A percentile compares a stretch with the other conserved stretches of the same genome.
phyloP scores from a whole-genome alignment of 2,113 vertebrate species.

The Xenopus tropicalis region DNA sequence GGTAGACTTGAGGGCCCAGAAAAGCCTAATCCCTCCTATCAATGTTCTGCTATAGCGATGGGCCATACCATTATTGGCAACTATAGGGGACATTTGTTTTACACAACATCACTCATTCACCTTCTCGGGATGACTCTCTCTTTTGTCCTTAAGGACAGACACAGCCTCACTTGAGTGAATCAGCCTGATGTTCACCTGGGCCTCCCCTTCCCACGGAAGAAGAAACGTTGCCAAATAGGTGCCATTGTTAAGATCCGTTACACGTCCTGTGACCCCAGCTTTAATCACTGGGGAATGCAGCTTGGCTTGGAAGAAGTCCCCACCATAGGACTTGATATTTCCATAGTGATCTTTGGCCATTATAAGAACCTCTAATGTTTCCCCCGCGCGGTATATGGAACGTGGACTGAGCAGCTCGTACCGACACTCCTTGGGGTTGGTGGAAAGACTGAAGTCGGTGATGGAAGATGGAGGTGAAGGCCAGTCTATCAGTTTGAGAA shows the following conservation, averaged over 20 bases:
- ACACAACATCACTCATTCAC: too few relatives aligned
- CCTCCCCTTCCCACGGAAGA: slow-evolving; percentile 47
- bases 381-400: slow-evolving; percentile 33
- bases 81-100: too few relatives aligned
- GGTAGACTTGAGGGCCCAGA: too few relatives aligned
- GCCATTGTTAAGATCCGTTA: slow-evolving; percentile 48
- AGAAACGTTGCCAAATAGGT: slow-evolving; percentile 44
- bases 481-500: slow-evolving; percentile 11
- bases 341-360: slow-evolving; percentile 39
- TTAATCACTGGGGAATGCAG: slow-evolving; percentile 41
- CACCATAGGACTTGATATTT: slow-evolving; percentile 47
- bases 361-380: slow-evolving; percentile 34
- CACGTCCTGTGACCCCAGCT: slow-evolving; percentile 48
- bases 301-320: slow-evolving; percentile 53
- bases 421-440: slow-evolving; percentile 2
- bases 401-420: neutral
- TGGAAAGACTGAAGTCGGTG: slow-evolving; percentile 10
- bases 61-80: too few relatives aligned
- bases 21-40: too few relatives aligned
- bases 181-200: slow-evolving; percentile 45
- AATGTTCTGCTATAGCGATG: too few relatives aligned
- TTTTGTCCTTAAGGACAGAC: slow-evolving; percentile 42
- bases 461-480: neutral
- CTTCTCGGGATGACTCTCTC: slow-evolving; percentile 48
- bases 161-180: slow-evolving; percentile 54